Evolutionary conservation across 2,888 invertebrate species (phyloP).

Genomic region (Apotomis capreana): DNA sequence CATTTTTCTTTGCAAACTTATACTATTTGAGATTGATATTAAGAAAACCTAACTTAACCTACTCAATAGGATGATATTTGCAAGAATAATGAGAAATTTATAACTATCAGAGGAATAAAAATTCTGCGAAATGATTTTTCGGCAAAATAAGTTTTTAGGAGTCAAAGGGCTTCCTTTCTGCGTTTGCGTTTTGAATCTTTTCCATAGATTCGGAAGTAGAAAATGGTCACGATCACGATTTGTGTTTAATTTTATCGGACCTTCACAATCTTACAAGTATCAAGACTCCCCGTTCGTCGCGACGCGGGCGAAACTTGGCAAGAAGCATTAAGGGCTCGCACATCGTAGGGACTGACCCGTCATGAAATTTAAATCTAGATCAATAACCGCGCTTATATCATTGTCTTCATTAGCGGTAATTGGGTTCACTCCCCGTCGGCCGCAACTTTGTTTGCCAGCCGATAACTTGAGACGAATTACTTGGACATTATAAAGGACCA

Average conservation of each 20-base stretch:
- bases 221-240: neutral
- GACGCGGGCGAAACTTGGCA: constrained; percentile 68
- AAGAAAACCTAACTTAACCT: too few species aligned
- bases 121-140: too few species aligned
- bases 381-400: constrained; percentile 84
- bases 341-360: constrained; percentile 82
- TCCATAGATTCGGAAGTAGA: neutral
- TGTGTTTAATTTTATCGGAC: neutral
- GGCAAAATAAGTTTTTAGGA: too few species aligned
- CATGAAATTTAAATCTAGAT: constrained; percentile 84
- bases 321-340: constrained; percentile 82
- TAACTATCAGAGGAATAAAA: too few species aligned
- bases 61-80: too few species aligned
- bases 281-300: constrained; percentile 55
- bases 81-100: too few species aligned
- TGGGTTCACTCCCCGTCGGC: constrained; percentile 81
- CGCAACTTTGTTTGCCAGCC: constrained; percentile 80
- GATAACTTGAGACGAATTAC: constrained; percentile 82
- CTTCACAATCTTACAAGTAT: constrained; percentile 53
- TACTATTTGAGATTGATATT: too few species aligned
- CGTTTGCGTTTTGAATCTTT: too few species aligned
- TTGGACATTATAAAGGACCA: constrained; percentile 60
- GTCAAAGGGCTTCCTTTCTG: too few species aligned
- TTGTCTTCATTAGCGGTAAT: constrained; percentile 85
- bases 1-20: too few species aligned